A percentile compares a stretch with the other conserved stretches of the same genome.
These are phyloP conservation scores for Solen grandis DNA, from an alignment of 1,140 invertebrate species.

Conservation along the genomic window DNA sequence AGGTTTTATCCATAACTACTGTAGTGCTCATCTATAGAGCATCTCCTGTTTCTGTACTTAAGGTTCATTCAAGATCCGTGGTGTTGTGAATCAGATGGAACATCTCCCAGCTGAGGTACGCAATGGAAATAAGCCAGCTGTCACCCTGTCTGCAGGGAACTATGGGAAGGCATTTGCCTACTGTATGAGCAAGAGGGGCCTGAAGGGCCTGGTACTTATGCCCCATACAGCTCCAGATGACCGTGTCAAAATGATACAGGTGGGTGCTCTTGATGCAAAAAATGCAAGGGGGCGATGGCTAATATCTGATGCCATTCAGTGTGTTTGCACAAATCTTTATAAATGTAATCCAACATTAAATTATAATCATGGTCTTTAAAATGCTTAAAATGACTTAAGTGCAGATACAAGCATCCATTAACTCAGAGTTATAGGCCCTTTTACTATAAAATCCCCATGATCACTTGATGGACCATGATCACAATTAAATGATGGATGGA, in stretches of 20 bases:
- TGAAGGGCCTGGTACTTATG: slow-evolving; percentile 72
- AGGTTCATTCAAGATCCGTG: slow-evolving; percentile 78
- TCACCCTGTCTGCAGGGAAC: slow-evolving; percentile 78
- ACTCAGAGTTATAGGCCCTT: no score
- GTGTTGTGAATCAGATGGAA: slow-evolving; percentile 73
- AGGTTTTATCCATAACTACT: no score
- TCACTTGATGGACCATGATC: no score
- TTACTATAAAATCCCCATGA: no score
- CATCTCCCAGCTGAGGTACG: slow-evolving; percentile 60
- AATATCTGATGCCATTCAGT: neutral
- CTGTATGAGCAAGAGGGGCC: slow-evolving; percentile 56
- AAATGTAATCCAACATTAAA: neutral
- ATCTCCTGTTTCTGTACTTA: no score
- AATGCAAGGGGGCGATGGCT: no score
- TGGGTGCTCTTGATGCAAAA: slow-evolving; percentile 43
- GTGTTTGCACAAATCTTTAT: neutral
- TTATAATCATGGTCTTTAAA: no score
- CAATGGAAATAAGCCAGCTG: slow-evolving; percentile 56
- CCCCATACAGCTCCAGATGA: slow-evolving; percentile 72
- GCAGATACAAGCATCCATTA: no score
- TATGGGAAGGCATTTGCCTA: slow-evolving; percentile 78
- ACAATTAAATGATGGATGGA: no score
- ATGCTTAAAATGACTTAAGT: no score
- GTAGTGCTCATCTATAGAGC: no score
- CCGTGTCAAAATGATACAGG: slow-evolving; percentile 71